A percentile compares a stretch with the other conserved stretches of the same genome.
Evolutionary conservation across 2,113 vertebrate genomes (phyloP).

Genomic region (Poeciliopsis prolifica): DNA sequence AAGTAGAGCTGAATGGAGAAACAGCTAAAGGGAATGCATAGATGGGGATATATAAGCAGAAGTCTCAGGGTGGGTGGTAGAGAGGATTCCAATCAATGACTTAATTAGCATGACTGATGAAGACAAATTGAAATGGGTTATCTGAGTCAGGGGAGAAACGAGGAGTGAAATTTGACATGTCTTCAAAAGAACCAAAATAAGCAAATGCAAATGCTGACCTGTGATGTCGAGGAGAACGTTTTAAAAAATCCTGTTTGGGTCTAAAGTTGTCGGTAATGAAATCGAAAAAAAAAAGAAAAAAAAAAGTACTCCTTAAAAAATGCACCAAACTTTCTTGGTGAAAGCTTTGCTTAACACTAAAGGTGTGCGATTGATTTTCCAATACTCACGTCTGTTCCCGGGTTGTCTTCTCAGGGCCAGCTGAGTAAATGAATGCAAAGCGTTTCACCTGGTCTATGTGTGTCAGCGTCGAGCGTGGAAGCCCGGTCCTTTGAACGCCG

Average conservation of each 20-base stretch:
- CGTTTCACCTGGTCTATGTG: slow-evolving; percentile 65
- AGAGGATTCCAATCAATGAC: slow-evolving; percentile 65
- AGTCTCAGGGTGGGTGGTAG: slow-evolving; percentile 37
- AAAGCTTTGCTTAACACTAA: slow-evolving; percentile 37
- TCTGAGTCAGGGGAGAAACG: slow-evolving; percentile 47
- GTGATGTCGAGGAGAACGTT: slow-evolving; percentile 13
- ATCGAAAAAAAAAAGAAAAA: not conserved
- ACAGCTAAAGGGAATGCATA: slow-evolving; percentile 22
- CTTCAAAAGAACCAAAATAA: slow-evolving; percentile 5
- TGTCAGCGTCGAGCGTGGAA: slow-evolving; percentile 55
- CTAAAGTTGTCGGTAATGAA: slow-evolving; percentile 19
- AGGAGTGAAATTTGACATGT: not conserved
- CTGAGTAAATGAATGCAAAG: slow-evolving; percentile 71
- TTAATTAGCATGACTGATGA: slow-evolving; percentile 75
- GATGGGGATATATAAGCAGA: slow-evolving; percentile 19
- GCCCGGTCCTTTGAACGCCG: slow-evolving; percentile 65
- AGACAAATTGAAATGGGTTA: slow-evolving; percentile 75
- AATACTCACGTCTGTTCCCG: slow-evolving; percentile 53
- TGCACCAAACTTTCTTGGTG: slow-evolving; percentile 22
- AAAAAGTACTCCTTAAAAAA: slow-evolving; percentile 6
- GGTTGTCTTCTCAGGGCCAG: slow-evolving; percentile 57
- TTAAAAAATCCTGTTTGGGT: slow-evolving; percentile 13
- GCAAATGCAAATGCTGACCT: not conserved
- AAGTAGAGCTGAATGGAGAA: not conserved
- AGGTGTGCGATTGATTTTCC: slow-evolving; percentile 59